These are phyloP conservation scores for Caenorhabditis japonica DNA, from an alignment of 2,888 invertebrate genomes.

Conservation along the genomic window DNA sequence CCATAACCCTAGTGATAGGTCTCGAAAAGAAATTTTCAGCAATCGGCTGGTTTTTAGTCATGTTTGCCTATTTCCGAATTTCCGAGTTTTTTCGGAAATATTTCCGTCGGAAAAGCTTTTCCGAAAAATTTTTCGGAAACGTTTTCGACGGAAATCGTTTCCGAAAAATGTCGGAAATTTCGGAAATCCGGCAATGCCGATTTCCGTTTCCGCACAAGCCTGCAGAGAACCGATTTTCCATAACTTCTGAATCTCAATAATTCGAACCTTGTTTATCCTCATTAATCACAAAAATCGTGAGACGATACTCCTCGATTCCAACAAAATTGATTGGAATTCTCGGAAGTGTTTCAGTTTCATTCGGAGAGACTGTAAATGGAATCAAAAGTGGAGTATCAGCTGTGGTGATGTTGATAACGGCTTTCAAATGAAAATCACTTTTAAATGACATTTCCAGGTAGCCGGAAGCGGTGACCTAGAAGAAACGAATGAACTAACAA, in stretches of 20 bases:
- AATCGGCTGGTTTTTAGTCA: too few species aligned
- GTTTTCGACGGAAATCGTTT: too few species aligned
- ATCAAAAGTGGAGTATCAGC: background rate
- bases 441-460: slow-evolving; percentile 24
- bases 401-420: slow-evolving; percentile 9
- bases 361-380: slow-evolving; percentile 9
- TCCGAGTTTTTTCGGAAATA: too few species aligned
- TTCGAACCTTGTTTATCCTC: slow-evolving; percentile 14
- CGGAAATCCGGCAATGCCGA: too few species aligned
- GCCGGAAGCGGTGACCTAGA: slow-evolving; percentile 6
- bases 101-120: too few species aligned
- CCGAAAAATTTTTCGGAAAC: too few species aligned
- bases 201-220: too few species aligned
- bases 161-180: too few species aligned
- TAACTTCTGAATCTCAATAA: background rate
- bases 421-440: slow-evolving; percentile 26
- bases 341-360: slow-evolving; percentile 8
- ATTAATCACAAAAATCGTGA: slow-evolving; percentile 19
- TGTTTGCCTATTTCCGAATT: too few species aligned
- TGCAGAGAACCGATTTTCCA: too few species aligned
- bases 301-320: background rate
- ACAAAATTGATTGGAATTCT: slow-evolving; percentile 22
- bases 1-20: too few species aligned
- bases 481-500: background rate
- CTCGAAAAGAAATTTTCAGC: too few species aligned